Evolutionary conservation across 2,113 vertebrate genomes (phyloP).

Genomic region (Brachyistius frenatus): DNA sequence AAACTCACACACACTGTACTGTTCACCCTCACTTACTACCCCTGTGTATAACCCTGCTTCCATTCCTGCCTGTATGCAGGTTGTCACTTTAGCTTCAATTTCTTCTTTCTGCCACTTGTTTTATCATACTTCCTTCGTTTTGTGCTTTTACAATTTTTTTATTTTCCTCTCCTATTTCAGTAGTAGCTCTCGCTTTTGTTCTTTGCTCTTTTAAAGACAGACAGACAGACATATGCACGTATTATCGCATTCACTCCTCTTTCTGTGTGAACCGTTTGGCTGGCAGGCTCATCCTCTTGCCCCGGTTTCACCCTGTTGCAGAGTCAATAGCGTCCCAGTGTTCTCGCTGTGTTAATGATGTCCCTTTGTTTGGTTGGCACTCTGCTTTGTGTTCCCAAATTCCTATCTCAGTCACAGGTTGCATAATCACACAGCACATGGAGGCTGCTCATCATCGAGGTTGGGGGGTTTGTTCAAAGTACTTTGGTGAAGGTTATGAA

Average conservation of each 20-base stretch:
- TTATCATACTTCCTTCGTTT: slow-evolving; percentile 4
- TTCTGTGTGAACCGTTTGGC: slow-evolving; percentile 33
- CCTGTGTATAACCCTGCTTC: neutral
- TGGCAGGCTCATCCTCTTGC: slow-evolving; percentile 54
- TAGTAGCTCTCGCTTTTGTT: neutral
- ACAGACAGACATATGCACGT: neutral
- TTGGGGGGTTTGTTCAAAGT: slow-evolving; percentile 1
- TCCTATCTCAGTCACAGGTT: slow-evolving; percentile 59
- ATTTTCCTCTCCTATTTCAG: slow-evolving; percentile 36
- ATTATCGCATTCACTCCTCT: neutral
- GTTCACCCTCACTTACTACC: slow-evolving; percentile 10
- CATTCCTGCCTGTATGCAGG: neutral
- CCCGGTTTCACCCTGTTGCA: slow-evolving; percentile 59
- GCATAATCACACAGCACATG: slow-evolving; percentile 43
- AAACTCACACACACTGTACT: slow-evolving; percentile 7
- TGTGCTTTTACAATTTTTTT: neutral
- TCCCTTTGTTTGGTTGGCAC: slow-evolving; percentile 63
- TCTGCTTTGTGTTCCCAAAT: slow-evolving; percentile 68
- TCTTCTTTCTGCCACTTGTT: neutral
- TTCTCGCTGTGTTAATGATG: slow-evolving; percentile 72
- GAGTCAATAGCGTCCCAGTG: slow-evolving; percentile 64
- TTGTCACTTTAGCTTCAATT: neutral
- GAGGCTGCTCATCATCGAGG: slow-evolving; percentile 18
- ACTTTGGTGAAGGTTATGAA: slow-evolving; percentile 23
- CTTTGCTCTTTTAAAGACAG: neutral